These are phyloP conservation scores for Aspidiotus rigidus DNA, from an alignment of 2,888 invertebrate species.

Conservation along the genomic window DNA sequence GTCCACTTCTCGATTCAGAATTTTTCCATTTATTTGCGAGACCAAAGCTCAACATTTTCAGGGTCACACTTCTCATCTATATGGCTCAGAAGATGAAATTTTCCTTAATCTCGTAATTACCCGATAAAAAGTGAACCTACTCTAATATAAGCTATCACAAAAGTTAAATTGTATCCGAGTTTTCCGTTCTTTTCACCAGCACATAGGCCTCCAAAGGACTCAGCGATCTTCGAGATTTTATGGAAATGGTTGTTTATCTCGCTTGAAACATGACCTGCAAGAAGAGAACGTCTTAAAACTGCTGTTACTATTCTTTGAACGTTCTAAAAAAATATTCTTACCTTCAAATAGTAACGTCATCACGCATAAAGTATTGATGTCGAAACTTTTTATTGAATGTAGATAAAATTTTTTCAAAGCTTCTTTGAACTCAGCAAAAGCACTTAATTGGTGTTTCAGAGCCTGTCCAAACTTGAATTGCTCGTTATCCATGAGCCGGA, in stretches of 20 bases:
- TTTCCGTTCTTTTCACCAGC: constrained; percentile 91
- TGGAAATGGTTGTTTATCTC: constrained; percentile 40
- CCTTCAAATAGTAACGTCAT: constrained; percentile 84
- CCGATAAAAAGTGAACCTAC: constrained; percentile 45
- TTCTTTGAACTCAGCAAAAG: constrained; percentile 62
- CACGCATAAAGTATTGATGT: constrained; percentile 69
- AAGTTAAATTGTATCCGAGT: constrained; percentile 90
- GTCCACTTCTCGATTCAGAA: too few species aligned
- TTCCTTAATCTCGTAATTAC: too few species aligned
- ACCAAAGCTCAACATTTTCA: too few species aligned
- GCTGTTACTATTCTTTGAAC: too few species aligned
- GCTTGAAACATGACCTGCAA: constrained; percentile 15
- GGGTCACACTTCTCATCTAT: too few species aligned
- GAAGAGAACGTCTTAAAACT: too few species aligned
- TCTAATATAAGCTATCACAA: constrained; percentile 94
- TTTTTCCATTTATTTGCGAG: too few species aligned
- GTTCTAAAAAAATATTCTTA: constrained; percentile 36
- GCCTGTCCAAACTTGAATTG: constrained; percentile 91
- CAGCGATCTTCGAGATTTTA: constrained; percentile 67
- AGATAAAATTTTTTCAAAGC: constrained; percentile 77
- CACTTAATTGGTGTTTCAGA: constrained; percentile 53
- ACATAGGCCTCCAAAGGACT: constrained; percentile 67
- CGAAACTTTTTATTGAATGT: constrained; percentile 80
- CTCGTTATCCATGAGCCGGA: constrained; percentile 93
- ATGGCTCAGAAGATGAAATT: too few species aligned